phyloP scores from a whole-genome alignment of 2,797 vertebrate species.

The Tenualosa ilisha region DNA sequence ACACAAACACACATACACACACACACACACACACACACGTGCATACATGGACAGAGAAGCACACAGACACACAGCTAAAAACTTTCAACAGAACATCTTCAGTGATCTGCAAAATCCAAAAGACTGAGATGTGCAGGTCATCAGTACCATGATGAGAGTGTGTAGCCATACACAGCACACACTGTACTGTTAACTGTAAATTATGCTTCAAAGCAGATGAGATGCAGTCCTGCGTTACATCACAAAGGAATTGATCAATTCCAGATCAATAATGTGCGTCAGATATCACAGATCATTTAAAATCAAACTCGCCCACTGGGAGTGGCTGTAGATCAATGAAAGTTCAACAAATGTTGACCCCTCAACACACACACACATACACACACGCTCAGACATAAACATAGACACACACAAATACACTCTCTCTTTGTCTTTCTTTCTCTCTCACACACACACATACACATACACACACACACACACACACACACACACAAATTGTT shows the following conservation, averaged over 20 bases:
- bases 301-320: not conserved
- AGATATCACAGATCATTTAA: constrained; percentile 13
- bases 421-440: not conserved
- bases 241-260: constrained; percentile 1
- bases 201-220: not conserved
- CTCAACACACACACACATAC: not conserved
- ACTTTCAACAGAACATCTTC: not conserved
- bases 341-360: not conserved
- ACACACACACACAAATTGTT: constrained; percentile 37
- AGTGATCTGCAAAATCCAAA: not conserved
- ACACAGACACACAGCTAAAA: too few species aligned
- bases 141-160: not conserved
- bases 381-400: not conserved
- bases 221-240: not conserved
- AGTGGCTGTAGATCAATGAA: constrained; percentile 2
- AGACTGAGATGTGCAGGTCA: not conserved
- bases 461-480: not conserved
- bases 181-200: not conserved
- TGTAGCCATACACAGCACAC: too few species aligned
- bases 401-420: too few species aligned
- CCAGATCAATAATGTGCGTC: not conserved
- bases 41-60: too few species aligned
- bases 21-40: not conserved
- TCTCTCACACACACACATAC: not conserved
- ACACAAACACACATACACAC: not conserved